Base-by-base conservation (phyloP, 64 coral and sea anemone species). In the Anthopleura sola region DNA sequence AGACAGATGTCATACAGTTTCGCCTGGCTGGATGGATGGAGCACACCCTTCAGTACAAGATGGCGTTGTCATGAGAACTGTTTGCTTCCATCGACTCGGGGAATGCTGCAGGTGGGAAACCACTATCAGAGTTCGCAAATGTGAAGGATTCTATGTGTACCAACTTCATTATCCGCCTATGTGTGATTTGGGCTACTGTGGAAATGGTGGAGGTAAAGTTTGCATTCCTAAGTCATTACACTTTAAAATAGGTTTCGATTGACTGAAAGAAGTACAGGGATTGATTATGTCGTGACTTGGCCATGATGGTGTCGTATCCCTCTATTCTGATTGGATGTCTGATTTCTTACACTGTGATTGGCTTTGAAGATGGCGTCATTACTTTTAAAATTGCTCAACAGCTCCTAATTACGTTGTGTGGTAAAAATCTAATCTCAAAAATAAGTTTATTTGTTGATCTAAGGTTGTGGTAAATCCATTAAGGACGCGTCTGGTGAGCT, bases 21-120 rank as follows among this genome's bases (percentile, higher is more conserved):
- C 82, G 16, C 80, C 88, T 28, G 68, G 88, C 28, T 90, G 88
- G 88, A 50, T 90, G 34, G 83, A 90, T 53, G 88, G 88, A 55
- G 60, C n/a, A 1, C 81, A 90, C 26, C 88, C 88, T 38, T 31
- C 21, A 9, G 21, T 54, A 47, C 44, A 84, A 56, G 88, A 90
- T 23, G 88, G 88, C 10, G 77, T 57, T 18, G 88, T 90, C 19
- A 50, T 66, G 36, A 51, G 88, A 29, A 82, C 47, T 31, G 88
- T 78, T 0, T 90, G 88, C 68, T 90, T 76, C 66, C 68, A 84
- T 60, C 77, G 82, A 51, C n/a, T 39, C 16, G 76, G 33, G 3
- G 32, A 85, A 18, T 90, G 88, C 51, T 90, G 88, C 53, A 20
- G 55, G n/a, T 81, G 36, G n/a, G 40, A 60, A 37, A 60, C 24